Conservation (phyloP, 2,888 invertebrate species). For the Leptopilina drosophilae region DNA sequence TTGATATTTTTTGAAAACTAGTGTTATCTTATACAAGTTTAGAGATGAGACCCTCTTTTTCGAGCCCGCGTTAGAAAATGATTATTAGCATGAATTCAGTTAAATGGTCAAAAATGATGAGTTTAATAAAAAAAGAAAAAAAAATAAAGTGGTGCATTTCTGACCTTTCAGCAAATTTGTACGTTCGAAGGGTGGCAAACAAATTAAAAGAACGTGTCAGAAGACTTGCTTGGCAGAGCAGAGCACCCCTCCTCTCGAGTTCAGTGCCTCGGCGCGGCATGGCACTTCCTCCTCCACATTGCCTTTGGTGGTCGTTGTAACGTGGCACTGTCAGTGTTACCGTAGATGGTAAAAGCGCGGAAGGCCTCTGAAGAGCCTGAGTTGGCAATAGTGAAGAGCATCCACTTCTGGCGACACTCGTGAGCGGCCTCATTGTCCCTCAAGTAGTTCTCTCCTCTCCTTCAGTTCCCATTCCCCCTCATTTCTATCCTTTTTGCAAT, state of each 20-base stretch:
- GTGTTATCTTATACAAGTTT: too few relatives aligned
- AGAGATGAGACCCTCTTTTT: too few relatives aligned
- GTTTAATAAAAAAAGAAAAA: background rate
- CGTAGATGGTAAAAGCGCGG: conserved; percentile 60
- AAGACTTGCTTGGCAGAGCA: conserved; percentile 3
- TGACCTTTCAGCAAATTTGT: conserved; percentile 13
- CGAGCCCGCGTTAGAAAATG: too few relatives aligned
- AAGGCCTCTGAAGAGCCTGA: conserved; percentile 74
- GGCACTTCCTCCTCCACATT: background rate
- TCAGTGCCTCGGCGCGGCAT: conserved; percentile 8
- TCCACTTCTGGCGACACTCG: conserved; percentile 76
- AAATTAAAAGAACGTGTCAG: conserved; percentile 38
- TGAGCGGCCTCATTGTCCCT: conserved; percentile 77
- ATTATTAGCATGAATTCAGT: background rate
- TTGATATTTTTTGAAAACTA: too few relatives aligned
- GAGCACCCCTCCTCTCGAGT: conserved; percentile 1
- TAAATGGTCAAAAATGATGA: background rate
- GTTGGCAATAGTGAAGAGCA: conserved; percentile 76
- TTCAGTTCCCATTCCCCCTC: conserved; percentile 54
- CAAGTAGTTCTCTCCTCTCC: conserved; percentile 70
- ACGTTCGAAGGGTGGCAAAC: conserved; percentile 30
- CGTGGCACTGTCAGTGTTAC: conserved; percentile 53
- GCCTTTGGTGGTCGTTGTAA: conserved; percentile 49
- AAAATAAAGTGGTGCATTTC: conserved; percentile 33
- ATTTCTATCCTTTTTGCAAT: conserved; percentile 52